Evolutionary conservation across 2,888 invertebrate genomes (phyloP).

Genomic region (Drosophila imparisetae): DNA sequence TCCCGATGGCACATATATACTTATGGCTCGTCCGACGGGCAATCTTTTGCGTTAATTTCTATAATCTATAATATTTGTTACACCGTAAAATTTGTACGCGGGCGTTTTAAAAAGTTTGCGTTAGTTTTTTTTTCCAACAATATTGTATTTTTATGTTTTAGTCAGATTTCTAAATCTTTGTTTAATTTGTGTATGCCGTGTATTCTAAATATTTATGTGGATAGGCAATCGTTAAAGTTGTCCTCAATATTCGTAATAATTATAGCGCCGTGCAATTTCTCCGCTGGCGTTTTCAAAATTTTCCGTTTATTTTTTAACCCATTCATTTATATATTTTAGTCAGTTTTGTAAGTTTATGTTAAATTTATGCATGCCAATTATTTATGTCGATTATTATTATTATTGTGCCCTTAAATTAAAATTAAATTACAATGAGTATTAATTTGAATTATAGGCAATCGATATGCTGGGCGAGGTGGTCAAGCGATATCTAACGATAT

Average conservation of each 20-base stretch:
- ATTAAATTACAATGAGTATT: constrained; percentile 87
- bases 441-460: constrained; percentile 13
- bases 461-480: not conserved
- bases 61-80: constrained; percentile 11
- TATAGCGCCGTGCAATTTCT: constrained; percentile 11
- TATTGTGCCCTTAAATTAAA: constrained; percentile 81
- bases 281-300: constrained; percentile 33
- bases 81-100: constrained; percentile 19
- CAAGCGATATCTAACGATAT: not conserved
- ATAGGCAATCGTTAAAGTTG: not conserved
- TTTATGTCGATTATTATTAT: constrained; percentile 16
- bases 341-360: constrained; percentile 17
- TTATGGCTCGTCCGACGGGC: constrained; percentile 55
- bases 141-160: constrained; percentile 40
- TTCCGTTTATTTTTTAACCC: constrained; percentile 10
- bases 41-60: constrained; percentile 39
- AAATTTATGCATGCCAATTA: constrained; percentile 20
- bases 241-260: constrained; percentile 8
- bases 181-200: constrained; percentile 27
- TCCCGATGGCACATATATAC: constrained; percentile 68
- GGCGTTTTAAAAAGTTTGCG: constrained; percentile 23
- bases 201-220: constrained; percentile 11
- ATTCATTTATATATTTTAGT: constrained; percentile 35
- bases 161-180: constrained; percentile 22
- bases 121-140: constrained; percentile 16